Conservation (phyloP, 1,140 invertebrate species). For the Anoplophora glabripennis region DNA sequence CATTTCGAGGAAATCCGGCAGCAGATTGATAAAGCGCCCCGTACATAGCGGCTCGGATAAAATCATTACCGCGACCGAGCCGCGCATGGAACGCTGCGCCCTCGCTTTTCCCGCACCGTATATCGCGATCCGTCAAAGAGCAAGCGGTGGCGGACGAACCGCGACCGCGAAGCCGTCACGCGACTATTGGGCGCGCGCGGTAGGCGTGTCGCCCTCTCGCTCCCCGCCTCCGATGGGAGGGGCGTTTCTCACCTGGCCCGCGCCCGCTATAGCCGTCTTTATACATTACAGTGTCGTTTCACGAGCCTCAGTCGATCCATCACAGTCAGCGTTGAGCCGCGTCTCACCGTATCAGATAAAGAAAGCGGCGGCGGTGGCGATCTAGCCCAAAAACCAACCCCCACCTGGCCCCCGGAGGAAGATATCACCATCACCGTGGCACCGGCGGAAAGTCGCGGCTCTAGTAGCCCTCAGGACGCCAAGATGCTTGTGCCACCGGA, state of each 20-base stretch:
- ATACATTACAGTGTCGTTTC: slow-evolving; percentile 16
- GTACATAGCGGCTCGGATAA: too few relatives aligned
- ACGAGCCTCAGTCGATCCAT: slow-evolving; percentile 28
- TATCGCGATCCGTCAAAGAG: slow-evolving; percentile 2
- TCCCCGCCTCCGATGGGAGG: slow-evolving; percentile 17
- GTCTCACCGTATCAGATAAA: background rate
- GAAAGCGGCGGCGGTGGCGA: background rate
- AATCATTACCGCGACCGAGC: too few relatives aligned
- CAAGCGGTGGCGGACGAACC: background rate
- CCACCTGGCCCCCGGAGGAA: slow-evolving; percentile 5
- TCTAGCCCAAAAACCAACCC: slow-evolving; percentile 3
- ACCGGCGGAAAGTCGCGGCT: slow-evolving; percentile 42
- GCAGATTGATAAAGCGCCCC: too few relatives aligned
- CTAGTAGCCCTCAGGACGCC: slow-evolving; percentile 35
- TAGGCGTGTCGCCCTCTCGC: slow-evolving; percentile 1
- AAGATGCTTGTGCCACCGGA: slow-evolving; percentile 81
- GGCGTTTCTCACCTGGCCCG: slow-evolving; percentile 29
- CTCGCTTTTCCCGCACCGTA: background rate
- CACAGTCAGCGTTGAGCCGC: slow-evolving; percentile 11
- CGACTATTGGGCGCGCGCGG: slow-evolving; percentile 29
- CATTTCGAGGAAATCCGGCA: too few relatives aligned
- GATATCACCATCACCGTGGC: slow-evolving; percentile 31
- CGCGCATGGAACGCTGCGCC: too few relatives aligned
- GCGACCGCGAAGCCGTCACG: background rate
- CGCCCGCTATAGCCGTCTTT: slow-evolving; percentile 2